Evolutionary conservation across 2,797 vertebrate species (phyloP).

Genomic region (Megalops cyprinoides): DNA sequence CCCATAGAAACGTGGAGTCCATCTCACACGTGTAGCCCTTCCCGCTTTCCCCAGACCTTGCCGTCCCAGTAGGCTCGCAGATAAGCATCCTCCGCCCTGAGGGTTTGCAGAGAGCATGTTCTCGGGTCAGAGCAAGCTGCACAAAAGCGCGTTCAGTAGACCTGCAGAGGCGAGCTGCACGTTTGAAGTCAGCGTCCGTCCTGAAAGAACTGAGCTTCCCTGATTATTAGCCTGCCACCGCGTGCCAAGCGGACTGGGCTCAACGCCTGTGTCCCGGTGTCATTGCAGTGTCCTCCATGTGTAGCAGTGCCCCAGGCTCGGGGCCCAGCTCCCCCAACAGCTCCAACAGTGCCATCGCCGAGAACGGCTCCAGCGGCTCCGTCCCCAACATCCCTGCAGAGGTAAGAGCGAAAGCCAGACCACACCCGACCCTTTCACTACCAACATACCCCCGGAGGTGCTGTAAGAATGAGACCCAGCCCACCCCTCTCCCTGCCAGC

Average conservation of each 20-base stretch:
- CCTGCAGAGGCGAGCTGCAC: neutral
- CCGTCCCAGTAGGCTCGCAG: neutral
- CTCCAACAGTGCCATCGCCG: slow-evolving; percentile 80
- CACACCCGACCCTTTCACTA: neutral
- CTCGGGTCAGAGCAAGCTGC: neutral
- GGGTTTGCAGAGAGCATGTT: too few relatives aligned
- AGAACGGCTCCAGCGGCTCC: slow-evolving; percentile 83
- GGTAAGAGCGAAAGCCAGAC: slow-evolving; percentile 58
- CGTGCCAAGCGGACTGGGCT: neutral
- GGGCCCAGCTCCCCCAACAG: slow-evolving; percentile 87
- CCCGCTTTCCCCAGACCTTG: neutral
- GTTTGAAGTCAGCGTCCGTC: neutral
- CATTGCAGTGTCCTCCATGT: slow-evolving; percentile 77
- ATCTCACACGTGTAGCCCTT: neutral
- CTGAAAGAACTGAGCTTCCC: neutral
- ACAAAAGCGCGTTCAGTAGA: neutral
- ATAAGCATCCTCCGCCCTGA: too few relatives aligned
- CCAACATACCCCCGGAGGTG: neutral
- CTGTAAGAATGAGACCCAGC: too few relatives aligned
- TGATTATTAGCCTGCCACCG: neutral
- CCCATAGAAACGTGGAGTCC: neutral
- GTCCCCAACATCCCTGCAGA: slow-evolving; percentile 85
- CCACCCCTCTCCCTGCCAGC: neutral
- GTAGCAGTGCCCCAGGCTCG: slow-evolving; percentile 85
- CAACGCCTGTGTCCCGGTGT: neutral